phyloP scores from a whole-genome alignment of 2,113 vertebrate genomes.

The Leucosticte australis region DNA sequence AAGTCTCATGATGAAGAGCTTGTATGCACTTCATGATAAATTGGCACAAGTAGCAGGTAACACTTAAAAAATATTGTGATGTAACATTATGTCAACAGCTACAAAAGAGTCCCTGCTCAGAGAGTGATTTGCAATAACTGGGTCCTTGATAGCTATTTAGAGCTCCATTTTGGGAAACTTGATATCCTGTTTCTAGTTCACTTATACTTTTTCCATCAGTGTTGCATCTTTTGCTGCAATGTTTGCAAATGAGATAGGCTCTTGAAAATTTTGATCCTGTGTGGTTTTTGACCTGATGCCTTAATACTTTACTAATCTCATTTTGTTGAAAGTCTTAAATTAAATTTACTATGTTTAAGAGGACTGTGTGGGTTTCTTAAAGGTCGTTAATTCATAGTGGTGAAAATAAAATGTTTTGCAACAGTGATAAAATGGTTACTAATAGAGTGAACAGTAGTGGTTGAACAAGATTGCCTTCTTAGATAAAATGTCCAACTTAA shows the following conservation, averaged over 20 bases:
- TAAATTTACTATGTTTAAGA: not conserved
- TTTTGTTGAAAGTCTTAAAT: not conserved
- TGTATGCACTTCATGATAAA: slow-evolving; percentile 91
- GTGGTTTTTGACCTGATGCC: not conserved
- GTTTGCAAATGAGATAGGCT: not conserved
- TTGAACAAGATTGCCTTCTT: not conserved
- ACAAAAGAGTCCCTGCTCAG: not conserved
- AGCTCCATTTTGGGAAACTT: not conserved
- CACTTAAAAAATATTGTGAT: slow-evolving; percentile 14
- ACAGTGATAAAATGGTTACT: not conserved
- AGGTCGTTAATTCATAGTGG: not conserved
- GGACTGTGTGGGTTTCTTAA: not conserved
- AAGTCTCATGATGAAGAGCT: slow-evolving; percentile 86
- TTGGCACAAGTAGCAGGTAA: slow-evolving; percentile 92
- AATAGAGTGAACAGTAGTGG: not conserved
- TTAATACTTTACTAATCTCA: not conserved
- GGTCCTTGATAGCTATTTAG: not conserved
- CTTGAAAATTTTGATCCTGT: not conserved
- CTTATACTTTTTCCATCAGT: not conserved
- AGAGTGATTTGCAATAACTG: not conserved
- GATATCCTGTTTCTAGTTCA: not conserved
- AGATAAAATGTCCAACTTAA: not conserved
- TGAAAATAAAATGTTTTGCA: not conserved
- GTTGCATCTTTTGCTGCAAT: not conserved
- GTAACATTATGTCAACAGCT: not conserved